Evolutionary conservation across 1,140 invertebrate genomes (phyloP).

Genomic region (Drosophila santomea): DNA sequence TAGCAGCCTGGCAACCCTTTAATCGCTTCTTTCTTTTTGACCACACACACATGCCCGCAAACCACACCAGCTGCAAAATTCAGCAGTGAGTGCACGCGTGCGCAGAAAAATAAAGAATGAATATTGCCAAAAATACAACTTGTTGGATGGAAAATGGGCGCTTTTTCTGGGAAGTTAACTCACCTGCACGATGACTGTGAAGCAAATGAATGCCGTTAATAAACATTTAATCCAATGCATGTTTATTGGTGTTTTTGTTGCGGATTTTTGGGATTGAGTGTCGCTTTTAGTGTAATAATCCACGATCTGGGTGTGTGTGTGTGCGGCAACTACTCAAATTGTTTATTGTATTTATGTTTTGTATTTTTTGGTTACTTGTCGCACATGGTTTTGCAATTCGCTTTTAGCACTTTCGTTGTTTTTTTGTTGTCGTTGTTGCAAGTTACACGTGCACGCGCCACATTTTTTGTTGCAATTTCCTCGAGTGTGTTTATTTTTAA

Average conservation of each 20-base stretch:
- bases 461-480: conserved; percentile 47
- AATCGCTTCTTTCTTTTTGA: conserved; percentile 4
- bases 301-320: conserved; percentile 39
- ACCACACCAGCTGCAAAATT: conserved; percentile 43
- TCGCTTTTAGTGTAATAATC: conserved; percentile 74
- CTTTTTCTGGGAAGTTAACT: conserved; percentile 31
- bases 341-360: conserved; percentile 48
- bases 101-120: conserved; percentile 14
- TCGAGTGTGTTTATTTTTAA: conserved; percentile 45
- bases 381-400: conserved; percentile 65
- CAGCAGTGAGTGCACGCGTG: conserved; percentile 38
- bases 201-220: conserved; percentile 79
- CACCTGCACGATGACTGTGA: conserved; percentile 80
- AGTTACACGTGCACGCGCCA: conserved; percentile 70
- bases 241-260: conserved; percentile 68
- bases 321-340: conserved; percentile 47
- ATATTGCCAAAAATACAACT: conserved; percentile 41
- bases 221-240: conserved; percentile 84
- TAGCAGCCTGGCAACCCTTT: conserved; percentile 48
- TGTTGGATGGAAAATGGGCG: neutral
- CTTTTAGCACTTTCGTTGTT: conserved; percentile 19
- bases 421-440: conserved; percentile 40
- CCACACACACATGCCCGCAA: conserved; percentile 5
- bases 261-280: conserved; percentile 54
- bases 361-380: conserved; percentile 49